Conservation (phyloP, 2,113 vertebrate species). For the Pitta sordida region DNA sequence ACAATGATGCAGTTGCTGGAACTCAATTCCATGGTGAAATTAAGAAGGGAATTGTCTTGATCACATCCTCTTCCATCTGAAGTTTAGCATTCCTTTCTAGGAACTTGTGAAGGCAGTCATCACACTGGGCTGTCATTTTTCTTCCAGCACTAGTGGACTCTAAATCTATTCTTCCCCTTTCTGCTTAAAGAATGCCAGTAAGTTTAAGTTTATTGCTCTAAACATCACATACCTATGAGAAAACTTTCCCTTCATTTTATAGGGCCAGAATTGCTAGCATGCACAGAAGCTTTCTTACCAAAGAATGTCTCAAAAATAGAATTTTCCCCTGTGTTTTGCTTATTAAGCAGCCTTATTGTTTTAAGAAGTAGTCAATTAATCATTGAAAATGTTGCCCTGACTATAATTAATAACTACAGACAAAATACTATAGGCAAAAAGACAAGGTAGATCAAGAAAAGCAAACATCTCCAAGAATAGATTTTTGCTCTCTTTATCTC, state of each 20-base stretch:
- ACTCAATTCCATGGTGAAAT: background rate
- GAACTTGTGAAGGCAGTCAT: background rate
- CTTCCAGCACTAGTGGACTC: accelerated
- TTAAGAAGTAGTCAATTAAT: slow-evolving; percentile 71
- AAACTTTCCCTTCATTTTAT: background rate
- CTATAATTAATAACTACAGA: slow-evolving; percentile 74
- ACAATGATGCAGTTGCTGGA: background rate
- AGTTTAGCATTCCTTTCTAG: background rate
- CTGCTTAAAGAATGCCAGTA: background rate
- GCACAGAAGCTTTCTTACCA: background rate
- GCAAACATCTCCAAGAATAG: slow-evolving; percentile 34
- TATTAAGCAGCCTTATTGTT: slow-evolving; percentile 71
- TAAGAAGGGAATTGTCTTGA: background rate
- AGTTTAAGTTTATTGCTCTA: background rate
- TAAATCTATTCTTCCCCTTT: background rate
- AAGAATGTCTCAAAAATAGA: background rate
- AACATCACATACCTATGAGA: background rate
- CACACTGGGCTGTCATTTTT: background rate
- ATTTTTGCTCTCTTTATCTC: slow-evolving; percentile 17
- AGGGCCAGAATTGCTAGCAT: background rate
- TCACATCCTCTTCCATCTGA: background rate
- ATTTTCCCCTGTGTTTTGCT: slow-evolving; percentile 26
- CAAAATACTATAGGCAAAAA: slow-evolving; percentile 45
- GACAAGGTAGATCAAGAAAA: slow-evolving; percentile 32
- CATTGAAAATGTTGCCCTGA: slow-evolving; percentile 61